Conservation (phyloP, 2,113 vertebrate species). For the Elachura formosa region DNA sequence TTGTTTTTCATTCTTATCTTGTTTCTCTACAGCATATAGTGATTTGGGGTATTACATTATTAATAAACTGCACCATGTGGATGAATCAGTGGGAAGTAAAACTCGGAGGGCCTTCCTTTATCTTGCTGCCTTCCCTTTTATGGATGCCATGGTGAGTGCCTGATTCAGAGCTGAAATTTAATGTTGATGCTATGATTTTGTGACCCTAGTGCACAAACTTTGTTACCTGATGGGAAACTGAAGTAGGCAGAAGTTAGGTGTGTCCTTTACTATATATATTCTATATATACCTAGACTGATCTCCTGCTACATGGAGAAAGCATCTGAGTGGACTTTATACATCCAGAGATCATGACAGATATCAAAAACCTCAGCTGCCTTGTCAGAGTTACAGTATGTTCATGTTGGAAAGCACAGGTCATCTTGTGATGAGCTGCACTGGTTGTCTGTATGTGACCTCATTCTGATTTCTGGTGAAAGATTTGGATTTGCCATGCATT, state of each 20-base stretch:
- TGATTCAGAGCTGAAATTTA: not conserved
- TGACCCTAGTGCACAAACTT: not conserved
- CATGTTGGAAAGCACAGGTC: not conserved
- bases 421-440: not conserved
- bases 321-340: not conserved
- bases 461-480: not conserved
- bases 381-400: not conserved
- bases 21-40: constrained; percentile 80
- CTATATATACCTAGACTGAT: not conserved
- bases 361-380: not conserved
- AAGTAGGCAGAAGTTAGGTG: not conserved
- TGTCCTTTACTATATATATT: not conserved
- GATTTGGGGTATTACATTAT: constrained; percentile 96
- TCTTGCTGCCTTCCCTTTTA: constrained; percentile 91
- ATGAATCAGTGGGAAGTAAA: constrained; percentile 92
- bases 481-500: not conserved
- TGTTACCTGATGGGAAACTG: not conserved
- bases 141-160: constrained; percentile 94
- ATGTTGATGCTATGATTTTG: not conserved
- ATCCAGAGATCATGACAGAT: not conserved
- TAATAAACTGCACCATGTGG: constrained; percentile 97
- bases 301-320: not conserved
- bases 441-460: not conserved
- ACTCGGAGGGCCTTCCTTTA: constrained; percentile 95
- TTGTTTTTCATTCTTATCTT: not conserved